Percentiles rank a stretch among this genome's conserved stretches.
Conservation (phyloP, 2,113 vertebrate species). For the Alethe diademata region DNA sequence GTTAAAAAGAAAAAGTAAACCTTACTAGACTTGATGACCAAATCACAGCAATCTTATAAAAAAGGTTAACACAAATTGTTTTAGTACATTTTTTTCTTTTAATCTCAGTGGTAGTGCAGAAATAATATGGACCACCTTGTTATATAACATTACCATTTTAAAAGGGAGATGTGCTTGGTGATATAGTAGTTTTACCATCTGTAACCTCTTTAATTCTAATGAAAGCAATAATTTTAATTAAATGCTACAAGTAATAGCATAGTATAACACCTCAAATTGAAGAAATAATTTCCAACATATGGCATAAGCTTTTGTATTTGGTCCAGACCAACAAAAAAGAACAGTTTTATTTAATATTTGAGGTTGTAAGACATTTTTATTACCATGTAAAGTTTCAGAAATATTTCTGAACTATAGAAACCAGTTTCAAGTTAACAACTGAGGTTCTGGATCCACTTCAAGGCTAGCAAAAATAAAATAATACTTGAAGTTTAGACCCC, state of each 20-base stretch:
- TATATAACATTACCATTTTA: neutral
- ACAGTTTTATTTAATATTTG: constrained; percentile 58
- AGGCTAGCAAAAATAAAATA: constrained; percentile 56
- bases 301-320: constrained; percentile 29
- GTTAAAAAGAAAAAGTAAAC: neutral
- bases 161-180: neutral
- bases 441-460: constrained; percentile 65
- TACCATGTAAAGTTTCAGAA: constrained; percentile 55
- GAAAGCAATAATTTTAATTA: constrained; percentile 46
- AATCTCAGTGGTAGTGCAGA: neutral
- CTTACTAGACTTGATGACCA: neutral
- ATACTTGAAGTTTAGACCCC: constrained; percentile 61
- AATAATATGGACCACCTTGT: neutral
- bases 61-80: neutral
- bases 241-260: constrained; percentile 1
- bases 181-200: neutral
- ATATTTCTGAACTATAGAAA: constrained; percentile 62
- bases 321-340: neutral
- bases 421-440: constrained; percentile 60
- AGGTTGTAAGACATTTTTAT: constrained; percentile 64
- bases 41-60: neutral
- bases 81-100: neutral
- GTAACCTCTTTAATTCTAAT: constrained; percentile 15
- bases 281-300: constrained; percentile 25
- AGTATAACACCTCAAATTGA: neutral